A percentile compares a stretch with the other conserved stretches of the same genome.
phyloP scores from a whole-genome alignment of 1,140 invertebrate genomes.

The Microplitis demolitor region DNA sequence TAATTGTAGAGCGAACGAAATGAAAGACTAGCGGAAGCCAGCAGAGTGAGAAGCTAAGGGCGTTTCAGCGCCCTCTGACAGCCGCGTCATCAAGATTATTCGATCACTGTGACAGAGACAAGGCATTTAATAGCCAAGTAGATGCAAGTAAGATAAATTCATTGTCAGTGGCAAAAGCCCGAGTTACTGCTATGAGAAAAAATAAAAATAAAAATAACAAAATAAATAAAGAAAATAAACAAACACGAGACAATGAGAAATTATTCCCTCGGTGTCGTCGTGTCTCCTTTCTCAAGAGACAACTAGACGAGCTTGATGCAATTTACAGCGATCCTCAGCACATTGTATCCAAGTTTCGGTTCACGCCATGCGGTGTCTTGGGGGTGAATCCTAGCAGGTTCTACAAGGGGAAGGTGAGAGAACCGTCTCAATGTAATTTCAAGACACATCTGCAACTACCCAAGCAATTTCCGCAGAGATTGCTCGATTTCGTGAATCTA shows the following conservation, averaged over 20 bases:
- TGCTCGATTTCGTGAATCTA: neutral
- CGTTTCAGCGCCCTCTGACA: too few relatives aligned
- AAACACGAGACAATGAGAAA: neutral
- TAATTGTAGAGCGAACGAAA: too few relatives aligned
- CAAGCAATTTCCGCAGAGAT: neutral
- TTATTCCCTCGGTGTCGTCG: neutral
- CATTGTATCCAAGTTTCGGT: neutral
- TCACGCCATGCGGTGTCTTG: neutral
- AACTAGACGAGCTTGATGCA: neutral
- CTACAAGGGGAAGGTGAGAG: too few relatives aligned
- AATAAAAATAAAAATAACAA: too few relatives aligned
- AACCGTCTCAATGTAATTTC: neutral
- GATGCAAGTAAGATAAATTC: neutral
- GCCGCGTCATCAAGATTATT: too few relatives aligned
- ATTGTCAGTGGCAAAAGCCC: neutral
- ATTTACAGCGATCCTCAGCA: neutral
- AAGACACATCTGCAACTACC: constrained; percentile 4
- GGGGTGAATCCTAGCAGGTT: neutral
- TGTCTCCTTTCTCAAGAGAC: neutral
- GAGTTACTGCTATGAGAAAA: too few relatives aligned
- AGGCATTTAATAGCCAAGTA: too few relatives aligned
- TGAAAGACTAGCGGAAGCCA: too few relatives aligned
- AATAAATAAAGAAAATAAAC: neutral
- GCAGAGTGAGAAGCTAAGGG: too few relatives aligned
- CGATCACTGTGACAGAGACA: too few relatives aligned